phyloP scores from a whole-genome alignment of 2,797 vertebrate genomes.

The Chrysolophus pictus region DNA sequence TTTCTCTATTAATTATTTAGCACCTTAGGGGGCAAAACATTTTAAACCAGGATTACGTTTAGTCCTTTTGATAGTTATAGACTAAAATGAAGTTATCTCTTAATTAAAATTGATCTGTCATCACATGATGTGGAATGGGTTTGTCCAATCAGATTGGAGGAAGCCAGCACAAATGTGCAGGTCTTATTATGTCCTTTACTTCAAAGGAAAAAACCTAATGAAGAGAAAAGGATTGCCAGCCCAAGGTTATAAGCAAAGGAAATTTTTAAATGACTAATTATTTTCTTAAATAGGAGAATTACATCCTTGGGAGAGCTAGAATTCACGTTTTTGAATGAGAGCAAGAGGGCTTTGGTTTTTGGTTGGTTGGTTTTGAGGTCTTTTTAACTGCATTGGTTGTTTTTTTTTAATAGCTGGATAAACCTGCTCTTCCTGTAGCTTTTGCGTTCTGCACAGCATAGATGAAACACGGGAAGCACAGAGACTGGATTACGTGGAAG shows the following conservation, averaged over 20 bases:
- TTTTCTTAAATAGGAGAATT: rapidly evolving
- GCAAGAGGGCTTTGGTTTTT: not conserved
- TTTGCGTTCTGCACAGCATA: rapidly evolving
- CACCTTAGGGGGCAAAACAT: not conserved
- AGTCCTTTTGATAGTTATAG: not conserved
- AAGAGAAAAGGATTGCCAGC: not conserved
- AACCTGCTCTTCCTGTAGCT: not conserved
- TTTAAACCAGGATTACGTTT: not conserved
- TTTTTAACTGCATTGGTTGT: not conserved
- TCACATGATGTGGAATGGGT: not conserved
- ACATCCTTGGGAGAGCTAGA: not conserved
- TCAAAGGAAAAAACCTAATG: not conserved
- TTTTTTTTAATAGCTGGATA: not conserved
- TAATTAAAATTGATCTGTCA: not conserved
- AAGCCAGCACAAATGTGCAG: not conserved
- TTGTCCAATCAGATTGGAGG: not conserved
- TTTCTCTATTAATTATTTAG: not conserved
- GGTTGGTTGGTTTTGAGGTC: not conserved
- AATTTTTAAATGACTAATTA: not conserved
- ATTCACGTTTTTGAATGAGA: rapidly evolving
- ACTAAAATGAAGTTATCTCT: not conserved
- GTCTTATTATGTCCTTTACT: not conserved
- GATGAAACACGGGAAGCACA: not conserved
- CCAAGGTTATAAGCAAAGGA: not conserved
- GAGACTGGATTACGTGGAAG: rapidly evolving